Evolutionary conservation across 2,888 invertebrate genomes (phyloP).

Genomic region (Minunthozetes semirufus): DNA sequence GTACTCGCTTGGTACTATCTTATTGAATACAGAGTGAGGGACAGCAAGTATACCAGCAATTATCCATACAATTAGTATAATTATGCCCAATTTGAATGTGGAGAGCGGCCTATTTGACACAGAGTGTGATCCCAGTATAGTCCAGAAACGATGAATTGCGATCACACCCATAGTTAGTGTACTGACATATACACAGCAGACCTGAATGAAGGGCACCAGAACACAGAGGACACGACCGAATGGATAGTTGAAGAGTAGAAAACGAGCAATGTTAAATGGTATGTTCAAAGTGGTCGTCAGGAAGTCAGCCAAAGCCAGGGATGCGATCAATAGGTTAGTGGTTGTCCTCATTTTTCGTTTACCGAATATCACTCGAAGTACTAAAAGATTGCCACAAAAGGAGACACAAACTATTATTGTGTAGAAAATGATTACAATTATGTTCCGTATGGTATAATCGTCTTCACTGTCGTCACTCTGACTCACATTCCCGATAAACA

Average conservation of each 20-base stretch:
- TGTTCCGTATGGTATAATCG: constrained; percentile 14
- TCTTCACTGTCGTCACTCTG: background rate
- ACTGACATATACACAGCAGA: constrained; percentile 33
- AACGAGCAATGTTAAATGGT: constrained; percentile 34
- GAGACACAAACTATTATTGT: constrained; percentile 31
- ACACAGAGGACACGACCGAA: constrained; percentile 30
- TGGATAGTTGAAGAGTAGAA: constrained; percentile 30
- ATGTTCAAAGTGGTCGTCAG: constrained; percentile 32
- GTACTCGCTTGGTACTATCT: background rate
- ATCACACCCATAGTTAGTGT: constrained; percentile 36
- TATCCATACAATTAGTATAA: constrained; percentile 27
- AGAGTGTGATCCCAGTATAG: background rate
- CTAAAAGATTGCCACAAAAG: constrained; percentile 34
- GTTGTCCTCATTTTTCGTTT: constrained; percentile 28
- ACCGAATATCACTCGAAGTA: constrained; percentile 22
- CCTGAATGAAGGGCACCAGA: constrained; percentile 36
- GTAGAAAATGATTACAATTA: constrained; percentile 28
- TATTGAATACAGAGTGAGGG: constrained; percentile 33
- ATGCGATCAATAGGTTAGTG: constrained; percentile 32
- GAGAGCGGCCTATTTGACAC: background rate
- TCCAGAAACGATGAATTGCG: constrained; percentile 25
- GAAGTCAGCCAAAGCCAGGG: constrained; percentile 24
- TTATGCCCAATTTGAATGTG: background rate
- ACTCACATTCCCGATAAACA: background rate
- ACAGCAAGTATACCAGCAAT: constrained; percentile 16